Evolutionary conservation across 2,113 vertebrate species (phyloP).

Genomic region (Heliornis fulica): DNA sequence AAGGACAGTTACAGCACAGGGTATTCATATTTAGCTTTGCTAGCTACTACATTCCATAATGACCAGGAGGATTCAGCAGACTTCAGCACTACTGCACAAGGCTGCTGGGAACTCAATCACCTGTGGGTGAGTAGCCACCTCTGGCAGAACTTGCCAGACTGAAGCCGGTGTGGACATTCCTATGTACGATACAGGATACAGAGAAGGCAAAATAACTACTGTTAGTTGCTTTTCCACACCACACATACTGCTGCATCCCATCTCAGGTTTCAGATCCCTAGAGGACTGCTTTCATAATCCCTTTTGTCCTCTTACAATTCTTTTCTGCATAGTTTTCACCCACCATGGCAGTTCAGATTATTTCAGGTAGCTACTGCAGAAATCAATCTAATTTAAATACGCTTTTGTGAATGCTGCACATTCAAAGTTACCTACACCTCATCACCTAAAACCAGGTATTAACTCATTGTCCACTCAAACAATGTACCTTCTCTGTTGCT

Average conservation of each 20-base stretch:
- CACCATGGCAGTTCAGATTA: not conserved
- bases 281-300: not conserved
- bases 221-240: not conserved
- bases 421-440: not conserved
- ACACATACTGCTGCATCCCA: too few relatives aligned
- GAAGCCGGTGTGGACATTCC: not conserved
- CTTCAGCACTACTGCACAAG: not conserved
- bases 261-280: not conserved
- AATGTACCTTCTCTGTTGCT: not conserved
- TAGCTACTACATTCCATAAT: not conserved
- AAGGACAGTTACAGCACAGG: not conserved
- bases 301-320: not conserved
- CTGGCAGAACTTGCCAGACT: not conserved
- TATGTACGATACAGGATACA: accelerated
- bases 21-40: not conserved
- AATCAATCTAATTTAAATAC: not conserved
- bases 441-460: not conserved
- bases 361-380: not conserved
- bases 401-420: not conserved
- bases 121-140: not conserved
- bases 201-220: not conserved
- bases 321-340: not conserved
- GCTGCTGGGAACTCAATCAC: not conserved
- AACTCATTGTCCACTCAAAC: not conserved
- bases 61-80: not conserved